Base-by-base conservation (phyloP, 2,797 vertebrate species). In the Girardinus metallicus region DNA sequence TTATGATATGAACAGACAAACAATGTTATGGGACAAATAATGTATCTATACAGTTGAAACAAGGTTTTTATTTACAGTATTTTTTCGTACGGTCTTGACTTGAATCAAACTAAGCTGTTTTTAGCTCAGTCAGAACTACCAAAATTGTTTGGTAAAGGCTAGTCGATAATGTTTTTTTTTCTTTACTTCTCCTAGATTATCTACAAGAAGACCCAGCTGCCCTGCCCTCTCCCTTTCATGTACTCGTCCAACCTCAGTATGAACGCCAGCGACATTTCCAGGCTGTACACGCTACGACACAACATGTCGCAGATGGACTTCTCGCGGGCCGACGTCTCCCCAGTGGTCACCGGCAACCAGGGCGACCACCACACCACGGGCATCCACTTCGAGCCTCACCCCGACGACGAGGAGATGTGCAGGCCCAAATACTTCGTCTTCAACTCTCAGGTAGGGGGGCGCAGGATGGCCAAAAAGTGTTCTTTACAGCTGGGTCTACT, bases 121-220 rank as follows among this genome's bases (percentile, higher is more conserved):
- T 41, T 68, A 41, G 39, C 23, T 15, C 39, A n/a, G 66, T 41
- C 26, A 70, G 21, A 41, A 26, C 41, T 70, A 70, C 23, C 5
- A 70, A 70, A 26, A 7, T 43, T 12, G 21, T 43, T 41, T 23
- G 4, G 36, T 11, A 68, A 68, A 41, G 10, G 10, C 21, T 10
- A 39, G 36, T 43, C n/a, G 36, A 13, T 26, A 4, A 41, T 13
- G 36, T 7, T 5, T n/a, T 13, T 71, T 23, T 3, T 10, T 44
- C 0, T 60, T 39, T 1, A 23, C 73, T 6, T 82, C 66, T 72
- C 86, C 43, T 86, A 99, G 99, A 83, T 99, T 76, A 99, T 99
- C 89, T 99, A 99, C 85, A 99, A 99, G 94, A 99, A 98, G 94
- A 97, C 95, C 36, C 97, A 97, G 91, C 95, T 99, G 75, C 96